These are phyloP conservation scores for Hypselothyrea guttata DNA, from an alignment of 2,888 invertebrate genomes.

Conservation along the genomic window DNA sequence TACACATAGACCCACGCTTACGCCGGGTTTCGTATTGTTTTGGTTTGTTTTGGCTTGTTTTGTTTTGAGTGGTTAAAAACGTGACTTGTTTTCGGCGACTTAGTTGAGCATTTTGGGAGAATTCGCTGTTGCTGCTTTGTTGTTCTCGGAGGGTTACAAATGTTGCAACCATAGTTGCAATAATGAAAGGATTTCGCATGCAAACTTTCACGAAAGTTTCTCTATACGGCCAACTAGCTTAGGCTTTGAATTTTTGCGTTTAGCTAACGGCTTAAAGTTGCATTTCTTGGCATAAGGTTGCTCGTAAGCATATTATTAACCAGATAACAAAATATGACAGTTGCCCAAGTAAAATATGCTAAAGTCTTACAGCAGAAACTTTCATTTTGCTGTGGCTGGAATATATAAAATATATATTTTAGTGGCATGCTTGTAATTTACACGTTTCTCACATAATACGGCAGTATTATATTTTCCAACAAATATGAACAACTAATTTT, in stretches of 20 bases:
- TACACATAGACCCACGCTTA: constrained; percentile 1
- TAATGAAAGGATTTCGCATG: constrained; percentile 20
- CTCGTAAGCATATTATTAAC: not conserved
- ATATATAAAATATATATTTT: constrained; percentile 25
- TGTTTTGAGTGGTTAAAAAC: constrained; percentile 56
- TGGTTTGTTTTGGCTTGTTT: constrained; percentile 17
- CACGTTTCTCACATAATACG: constrained; percentile 42
- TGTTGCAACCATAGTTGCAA: constrained; percentile 5
- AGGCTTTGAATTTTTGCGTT: constrained; percentile 23
- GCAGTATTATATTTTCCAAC: too few relatives aligned
- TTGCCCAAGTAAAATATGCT: not conserved
- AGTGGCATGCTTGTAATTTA: constrained; percentile 40
- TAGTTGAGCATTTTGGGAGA: constrained; percentile 35
- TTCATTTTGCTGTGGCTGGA: not conserved
- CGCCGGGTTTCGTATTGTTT: constrained; percentile 11
- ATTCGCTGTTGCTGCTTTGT: constrained; percentile 9
- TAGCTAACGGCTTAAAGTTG: constrained; percentile 20
- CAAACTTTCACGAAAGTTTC: constrained; percentile 4
- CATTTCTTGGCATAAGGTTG: constrained; percentile 8
- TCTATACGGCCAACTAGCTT: constrained; percentile 13
- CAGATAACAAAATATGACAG: not conserved
- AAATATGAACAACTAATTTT: too few relatives aligned
- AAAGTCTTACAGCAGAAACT: not conserved
- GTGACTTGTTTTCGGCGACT: constrained; percentile 67
- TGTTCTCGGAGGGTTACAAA: constrained; percentile 10